Evolutionary conservation across 2,797 vertebrate species (phyloP).

Genomic region (Neosilurus hyrtlii): DNA sequence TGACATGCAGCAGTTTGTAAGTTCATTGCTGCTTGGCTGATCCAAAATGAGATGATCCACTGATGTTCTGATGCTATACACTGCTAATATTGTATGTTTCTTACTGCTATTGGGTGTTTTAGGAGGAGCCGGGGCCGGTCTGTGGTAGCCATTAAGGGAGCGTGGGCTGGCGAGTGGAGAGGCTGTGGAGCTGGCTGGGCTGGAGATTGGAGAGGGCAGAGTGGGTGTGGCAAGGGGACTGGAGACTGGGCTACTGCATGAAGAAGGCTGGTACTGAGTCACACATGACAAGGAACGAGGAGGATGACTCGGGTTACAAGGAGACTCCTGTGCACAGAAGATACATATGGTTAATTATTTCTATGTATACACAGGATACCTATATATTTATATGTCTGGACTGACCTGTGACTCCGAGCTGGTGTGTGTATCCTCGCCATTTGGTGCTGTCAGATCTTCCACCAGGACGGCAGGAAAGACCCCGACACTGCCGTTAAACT

Average conservation of each 20-base stretch:
- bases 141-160: conserved; percentile 80
- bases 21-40: background rate
- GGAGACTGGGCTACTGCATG: conserved; percentile 75
- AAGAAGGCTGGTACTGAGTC: conserved; percentile 63
- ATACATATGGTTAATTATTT: background rate
- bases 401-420: conserved; percentile 76
- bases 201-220: conserved; percentile 68
- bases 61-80: background rate
- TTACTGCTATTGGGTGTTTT: conserved; percentile 69
- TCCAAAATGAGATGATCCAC: background rate
- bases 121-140: conserved; percentile 61
- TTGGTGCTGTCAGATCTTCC: conserved; percentile 80
- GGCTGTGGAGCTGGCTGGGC: conserved; percentile 73
- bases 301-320: conserved; percentile 72
- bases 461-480: conserved; percentile 93
- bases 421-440: conserved; percentile 76
- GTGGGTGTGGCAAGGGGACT: conserved; percentile 65
- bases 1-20: background rate
- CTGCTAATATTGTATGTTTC: conserved; percentile 21
- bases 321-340: conserved; percentile 73
- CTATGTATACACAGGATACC: too few relatives aligned
- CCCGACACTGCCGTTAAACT: conserved; percentile 83
- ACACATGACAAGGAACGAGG: conserved; percentile 57
- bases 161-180: conserved; percentile 83
- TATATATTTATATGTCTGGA: background rate